Conservation (phyloP, 2,113 vertebrate species). For the Zosterops japonicus region DNA sequence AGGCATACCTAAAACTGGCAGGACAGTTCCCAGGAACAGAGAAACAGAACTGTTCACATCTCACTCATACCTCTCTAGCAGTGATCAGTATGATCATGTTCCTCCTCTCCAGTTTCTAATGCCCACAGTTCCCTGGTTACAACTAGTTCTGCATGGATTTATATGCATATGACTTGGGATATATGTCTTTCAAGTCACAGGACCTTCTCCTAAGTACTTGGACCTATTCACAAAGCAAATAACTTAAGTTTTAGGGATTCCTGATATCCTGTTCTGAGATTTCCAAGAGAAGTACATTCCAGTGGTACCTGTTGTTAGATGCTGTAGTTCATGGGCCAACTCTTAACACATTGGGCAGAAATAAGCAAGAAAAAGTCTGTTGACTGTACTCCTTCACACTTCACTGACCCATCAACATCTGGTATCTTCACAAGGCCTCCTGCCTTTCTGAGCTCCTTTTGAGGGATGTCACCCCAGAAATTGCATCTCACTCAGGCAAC, state of each 20-base stretch:
- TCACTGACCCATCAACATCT: background rate
- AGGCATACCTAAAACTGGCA: background rate
- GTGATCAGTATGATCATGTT: background rate
- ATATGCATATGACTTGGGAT: accelerated
- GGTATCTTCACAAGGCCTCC: background rate
- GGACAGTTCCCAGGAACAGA: background rate
- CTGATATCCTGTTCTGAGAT: background rate
- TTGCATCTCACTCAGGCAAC: background rate
- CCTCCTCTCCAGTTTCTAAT: background rate
- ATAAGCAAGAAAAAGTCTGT: background rate
- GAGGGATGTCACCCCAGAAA: background rate
- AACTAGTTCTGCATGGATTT: background rate
- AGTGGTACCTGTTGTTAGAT: background rate
- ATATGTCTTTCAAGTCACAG: background rate
- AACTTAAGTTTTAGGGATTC: background rate
- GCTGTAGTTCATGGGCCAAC: background rate
- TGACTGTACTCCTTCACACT: background rate
- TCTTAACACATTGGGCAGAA: background rate
- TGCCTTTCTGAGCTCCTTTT: background rate
- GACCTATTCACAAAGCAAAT: background rate
- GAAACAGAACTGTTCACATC: background rate
- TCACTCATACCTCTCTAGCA: background rate
- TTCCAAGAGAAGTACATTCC: background rate
- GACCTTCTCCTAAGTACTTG: background rate
- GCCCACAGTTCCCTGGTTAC: background rate